Conservation (phyloP, 1,140 invertebrate genomes). For the Pseudomyrmex gracilis region DNA sequence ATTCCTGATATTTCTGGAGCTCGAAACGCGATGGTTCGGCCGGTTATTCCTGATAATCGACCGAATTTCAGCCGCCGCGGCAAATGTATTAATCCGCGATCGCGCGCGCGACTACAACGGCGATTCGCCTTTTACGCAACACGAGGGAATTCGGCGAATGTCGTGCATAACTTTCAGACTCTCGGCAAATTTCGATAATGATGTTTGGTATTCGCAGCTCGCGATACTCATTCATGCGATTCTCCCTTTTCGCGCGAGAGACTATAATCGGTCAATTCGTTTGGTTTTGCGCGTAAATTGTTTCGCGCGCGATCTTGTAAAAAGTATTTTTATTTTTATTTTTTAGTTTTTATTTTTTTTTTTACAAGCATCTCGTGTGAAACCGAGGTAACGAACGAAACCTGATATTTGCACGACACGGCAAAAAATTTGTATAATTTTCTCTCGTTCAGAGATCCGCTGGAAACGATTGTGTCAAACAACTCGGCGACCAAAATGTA, state of each 20-base stretch:
- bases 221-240: constrained; percentile 29
- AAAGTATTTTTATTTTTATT: too few relatives aligned
- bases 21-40: constrained; percentile 71
- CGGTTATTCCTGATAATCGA: constrained; percentile 74
- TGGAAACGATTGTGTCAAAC: not conserved
- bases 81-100: constrained; percentile 75
- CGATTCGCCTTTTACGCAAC: constrained; percentile 58
- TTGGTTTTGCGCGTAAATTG: too few relatives aligned
- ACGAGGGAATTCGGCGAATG: constrained; percentile 49
- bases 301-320: too few relatives aligned
- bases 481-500: not conserved
- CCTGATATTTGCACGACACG: not conserved
- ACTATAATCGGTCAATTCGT: constrained; percentile 1
- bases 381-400: not conserved
- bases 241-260: not conserved
- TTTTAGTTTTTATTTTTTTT: too few relatives aligned
- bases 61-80: constrained; percentile 70
- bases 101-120: constrained; percentile 42
- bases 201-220: constrained; percentile 55
- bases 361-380: not conserved
- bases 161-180: constrained; percentile 60
- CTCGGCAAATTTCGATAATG: constrained; percentile 56
- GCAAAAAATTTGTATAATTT: not conserved
- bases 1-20: constrained; percentile 75
- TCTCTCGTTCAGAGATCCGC: not conserved